phyloP scores from a whole-genome alignment of 2,113 vertebrate species.

The Pan troglodytes region NHGRI_mPanTro3-v2.1_pri NC_072409.2:374501-375000 shows the following conservation, averaged over 20 bases:
- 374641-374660: not conserved
- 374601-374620: not conserved
- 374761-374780: not conserved
- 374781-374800: not conserved
- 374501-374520: too few species aligned
- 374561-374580: not conserved
- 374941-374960: not conserved
- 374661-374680: not conserved
- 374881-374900: not conserved
- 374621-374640: not conserved
- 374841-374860: not conserved
- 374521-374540: too few species aligned
- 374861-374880: not conserved
- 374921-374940: not conserved
- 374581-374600: not conserved
- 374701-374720: not conserved
- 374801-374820: not conserved
- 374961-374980: not conserved
- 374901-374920: rapidly evolving
- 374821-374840: not conserved
- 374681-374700: not conserved
- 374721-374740: not conserved
- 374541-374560: too few species aligned
- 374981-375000: not conserved
- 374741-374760: not conserved